Percentiles rank a stretch among this genome's conserved stretches.
Evolutionary conservation across 2,797 vertebrate species (phyloP).

Genomic region (Poecilia wingei): DNA sequence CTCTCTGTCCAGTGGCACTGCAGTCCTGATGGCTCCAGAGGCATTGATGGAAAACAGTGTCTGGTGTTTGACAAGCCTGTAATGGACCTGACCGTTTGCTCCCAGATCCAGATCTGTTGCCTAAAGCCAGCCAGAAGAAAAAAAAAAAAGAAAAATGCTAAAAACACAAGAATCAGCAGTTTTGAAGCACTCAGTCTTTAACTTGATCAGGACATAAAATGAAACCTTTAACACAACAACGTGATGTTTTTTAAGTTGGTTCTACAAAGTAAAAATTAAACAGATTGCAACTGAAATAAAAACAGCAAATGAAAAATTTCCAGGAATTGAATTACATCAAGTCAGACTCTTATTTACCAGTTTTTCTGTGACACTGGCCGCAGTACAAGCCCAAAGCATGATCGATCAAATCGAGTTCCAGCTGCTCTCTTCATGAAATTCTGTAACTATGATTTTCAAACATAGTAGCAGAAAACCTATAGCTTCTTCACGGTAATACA

Average conservation of each 20-base stretch:
- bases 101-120: slow-evolving; percentile 93
- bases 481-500: neutral
- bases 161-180: neutral
- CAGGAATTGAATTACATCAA: neutral
- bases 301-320: neutral
- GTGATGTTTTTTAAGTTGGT: neutral
- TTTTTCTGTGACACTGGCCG: neutral
- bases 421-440: neutral
- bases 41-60: slow-evolving; percentile 90
- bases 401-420: neutral
- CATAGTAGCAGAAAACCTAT: neutral
- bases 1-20: slow-evolving; percentile 89
- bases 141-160: neutral
- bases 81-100: slow-evolving; percentile 89
- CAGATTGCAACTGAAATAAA: neutral
- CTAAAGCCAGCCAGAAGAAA: slow-evolving; percentile 65
- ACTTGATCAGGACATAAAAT: neutral
- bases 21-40: slow-evolving; percentile 89
- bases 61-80: slow-evolving; percentile 89
- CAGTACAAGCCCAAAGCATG: neutral
- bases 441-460: neutral
- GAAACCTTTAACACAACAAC: neutral
- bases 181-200: slow-evolving; percentile 17
- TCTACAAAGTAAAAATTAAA: neutral
- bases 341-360: neutral